Conservation (phyloP, 2,797 vertebrate genomes). For the Periparus ater region DNA sequence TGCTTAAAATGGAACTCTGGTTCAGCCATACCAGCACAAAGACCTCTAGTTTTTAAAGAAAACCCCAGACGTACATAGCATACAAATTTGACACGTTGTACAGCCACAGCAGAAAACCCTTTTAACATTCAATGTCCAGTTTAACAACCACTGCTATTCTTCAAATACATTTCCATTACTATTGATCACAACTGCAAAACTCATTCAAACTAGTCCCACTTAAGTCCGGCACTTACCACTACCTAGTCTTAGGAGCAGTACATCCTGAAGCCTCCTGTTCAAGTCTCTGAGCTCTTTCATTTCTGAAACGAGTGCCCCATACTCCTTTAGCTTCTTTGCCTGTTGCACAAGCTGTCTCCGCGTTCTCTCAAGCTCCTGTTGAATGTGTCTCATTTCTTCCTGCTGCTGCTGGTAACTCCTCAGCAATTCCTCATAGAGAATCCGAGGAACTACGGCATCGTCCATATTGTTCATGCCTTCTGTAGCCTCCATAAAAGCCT, state of each 20-base stretch:
- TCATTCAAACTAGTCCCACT: constrained; percentile 56
- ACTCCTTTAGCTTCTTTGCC: constrained; percentile 98
- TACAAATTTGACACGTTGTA: constrained; percentile 59
- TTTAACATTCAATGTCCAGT: constrained; percentile 63
- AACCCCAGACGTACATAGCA: constrained; percentile 51
- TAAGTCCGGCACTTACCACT: constrained; percentile 87
- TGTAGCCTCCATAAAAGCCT: constrained; percentile 84
- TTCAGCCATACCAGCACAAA: constrained; percentile 52
- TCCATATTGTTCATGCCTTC: constrained; percentile 84
- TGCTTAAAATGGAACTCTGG: constrained; percentile 50
- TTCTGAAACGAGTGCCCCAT: constrained; percentile 94
- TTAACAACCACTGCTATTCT: constrained; percentile 53
- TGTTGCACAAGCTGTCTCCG: constrained; percentile 97
- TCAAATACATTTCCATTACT: constrained; percentile 37
- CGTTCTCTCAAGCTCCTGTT: constrained; percentile 96
- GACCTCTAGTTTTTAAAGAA: constrained; percentile 45
- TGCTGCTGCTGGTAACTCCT: constrained; percentile 97
- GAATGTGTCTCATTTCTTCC: constrained; percentile 96
- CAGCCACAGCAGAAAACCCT: constrained; percentile 53
- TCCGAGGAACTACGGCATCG: constrained; percentile 85
- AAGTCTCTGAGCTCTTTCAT: constrained; percentile 98
- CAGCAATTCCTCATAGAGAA: constrained; percentile 95
- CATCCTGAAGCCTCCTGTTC: constrained; percentile 97
- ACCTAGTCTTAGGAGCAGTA: constrained; percentile 95
- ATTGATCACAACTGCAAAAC: constrained; percentile 49